Evolutionary conservation across 2,888 invertebrate species (phyloP).

Genomic region (Cephus pulcher): DNA sequence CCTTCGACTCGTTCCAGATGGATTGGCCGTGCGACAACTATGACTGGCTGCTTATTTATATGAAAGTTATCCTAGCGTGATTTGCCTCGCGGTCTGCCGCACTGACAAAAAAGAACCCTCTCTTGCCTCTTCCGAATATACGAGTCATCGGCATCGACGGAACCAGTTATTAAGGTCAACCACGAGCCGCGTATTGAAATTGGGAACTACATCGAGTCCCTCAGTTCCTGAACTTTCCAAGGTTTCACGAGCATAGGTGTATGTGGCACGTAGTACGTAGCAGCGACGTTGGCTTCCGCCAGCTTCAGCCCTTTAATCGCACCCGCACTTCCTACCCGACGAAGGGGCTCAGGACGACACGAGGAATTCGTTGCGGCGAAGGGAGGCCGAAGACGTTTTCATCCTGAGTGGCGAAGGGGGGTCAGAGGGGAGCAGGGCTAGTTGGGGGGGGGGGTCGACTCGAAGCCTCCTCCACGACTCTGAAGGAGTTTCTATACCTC

Average conservation of each 20-base stretch:
- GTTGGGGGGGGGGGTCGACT: slow-evolving; percentile 19
- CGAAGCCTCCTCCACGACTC: slow-evolving; percentile 43
- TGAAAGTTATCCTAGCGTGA: slow-evolving; percentile 22
- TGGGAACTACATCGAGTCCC: not conserved
- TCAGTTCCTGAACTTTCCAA: not conserved
- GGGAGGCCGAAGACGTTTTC: slow-evolving; percentile 2
- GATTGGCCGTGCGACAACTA: slow-evolving; percentile 17
- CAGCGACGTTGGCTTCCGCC: not conserved
- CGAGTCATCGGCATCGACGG: slow-evolving; percentile 4
- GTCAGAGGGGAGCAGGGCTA: not conserved
- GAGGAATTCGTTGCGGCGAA: not conserved
- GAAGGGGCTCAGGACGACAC: not conserved
- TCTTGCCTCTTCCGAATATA: slow-evolving; percentile 2
- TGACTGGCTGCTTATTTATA: slow-evolving; percentile 8
- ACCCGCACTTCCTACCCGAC: not conserved
- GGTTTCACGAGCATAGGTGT: not conserved
- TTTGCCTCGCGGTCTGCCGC: slow-evolving; percentile 14
- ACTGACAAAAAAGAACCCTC: not conserved
- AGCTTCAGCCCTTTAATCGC: not conserved
- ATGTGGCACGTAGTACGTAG: not conserved
- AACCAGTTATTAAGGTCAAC: slow-evolving; percentile 2
- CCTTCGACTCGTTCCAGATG: slow-evolving; percentile 36
- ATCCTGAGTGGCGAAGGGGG: not conserved
- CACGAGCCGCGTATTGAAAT: not conserved
- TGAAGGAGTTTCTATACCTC: not conserved